A percentile compares a stretch with the other conserved stretches of the same genome.
phyloP scores from a whole-genome alignment of 2,888 invertebrate genomes.

The Geophilus truncorum region DNA sequence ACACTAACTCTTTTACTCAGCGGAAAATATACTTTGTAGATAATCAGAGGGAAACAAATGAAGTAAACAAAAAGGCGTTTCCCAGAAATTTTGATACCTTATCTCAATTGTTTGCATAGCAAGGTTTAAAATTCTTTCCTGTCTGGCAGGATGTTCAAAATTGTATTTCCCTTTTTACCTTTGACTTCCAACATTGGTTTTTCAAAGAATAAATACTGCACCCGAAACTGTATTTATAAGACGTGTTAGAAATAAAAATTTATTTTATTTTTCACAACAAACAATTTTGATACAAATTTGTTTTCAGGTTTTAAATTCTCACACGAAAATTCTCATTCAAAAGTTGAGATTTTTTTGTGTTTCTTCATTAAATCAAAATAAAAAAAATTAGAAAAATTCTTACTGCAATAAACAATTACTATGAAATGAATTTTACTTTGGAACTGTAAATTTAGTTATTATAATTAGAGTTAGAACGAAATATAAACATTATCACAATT shows the following conservation, averaged over 20 bases:
- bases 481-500: constrained; percentile 9
- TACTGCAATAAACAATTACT: not conserved
- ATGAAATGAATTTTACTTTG: not conserved
- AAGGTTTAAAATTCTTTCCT: not conserved
- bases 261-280: not conserved
- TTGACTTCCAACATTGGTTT: too few relatives aligned
- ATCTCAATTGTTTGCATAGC: not conserved
- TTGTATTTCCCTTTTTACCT: not conserved
- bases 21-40: not conserved
- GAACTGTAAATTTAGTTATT: not conserved
- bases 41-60: not conserved
- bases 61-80: not conserved
- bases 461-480: not conserved
- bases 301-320: not conserved
- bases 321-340: not conserved
- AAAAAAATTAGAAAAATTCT: not conserved
- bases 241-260: not conserved
- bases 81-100: not conserved
- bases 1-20: not conserved
- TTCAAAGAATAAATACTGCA: too few relatives aligned
- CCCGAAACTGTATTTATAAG: not conserved
- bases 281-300: not conserved
- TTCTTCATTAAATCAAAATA: not conserved
- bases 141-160: not conserved
- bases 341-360: not conserved